These are phyloP conservation scores for Rhimphoctona megacephalus DNA, from an alignment of 2,888 invertebrate genomes.

Conservation along the genomic window DNA sequence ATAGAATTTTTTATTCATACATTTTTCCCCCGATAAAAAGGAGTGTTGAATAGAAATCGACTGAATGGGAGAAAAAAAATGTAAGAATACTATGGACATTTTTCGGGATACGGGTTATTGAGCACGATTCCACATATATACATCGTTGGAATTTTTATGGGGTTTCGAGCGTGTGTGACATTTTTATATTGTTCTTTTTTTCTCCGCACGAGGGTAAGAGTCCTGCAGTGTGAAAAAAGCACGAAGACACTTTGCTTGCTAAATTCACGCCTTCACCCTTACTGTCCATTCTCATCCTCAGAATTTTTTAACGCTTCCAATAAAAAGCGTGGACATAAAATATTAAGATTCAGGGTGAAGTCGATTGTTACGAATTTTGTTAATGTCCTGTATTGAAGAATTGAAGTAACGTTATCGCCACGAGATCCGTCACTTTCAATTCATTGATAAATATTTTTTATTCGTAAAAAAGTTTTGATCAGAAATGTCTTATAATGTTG, in stretches of 20 bases:
- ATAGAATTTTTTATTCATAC: conserved; percentile 32
- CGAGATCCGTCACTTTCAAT: not conserved
- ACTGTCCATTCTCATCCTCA: conserved; percentile 23
- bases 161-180: conserved; percentile 72
- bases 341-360: not conserved
- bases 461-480: not conserved
- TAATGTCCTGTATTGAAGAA: not conserved
- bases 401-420: not conserved
- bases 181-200: conserved; percentile 71
- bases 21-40: conserved; percentile 16
- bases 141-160: conserved; percentile 76
- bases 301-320: not conserved
- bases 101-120: conserved; percentile 76
- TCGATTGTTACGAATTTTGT: not conserved
- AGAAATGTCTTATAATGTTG: not conserved
- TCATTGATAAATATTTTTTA: not conserved
- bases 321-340: conserved; percentile 26
- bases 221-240: not conserved
- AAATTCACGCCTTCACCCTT: conserved; percentile 38
- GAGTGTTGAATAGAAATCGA: conserved; percentile 38
- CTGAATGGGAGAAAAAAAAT: conserved; percentile 52
- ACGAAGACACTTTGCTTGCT: conserved; percentile 5
- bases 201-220: conserved; percentile 16
- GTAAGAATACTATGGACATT: conserved; percentile 18
- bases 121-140: conserved; percentile 70